These are phyloP conservation scores for Iphiclides podalirius DNA, from an alignment of 2,888 invertebrate species.

Conservation along the genomic window DNA sequence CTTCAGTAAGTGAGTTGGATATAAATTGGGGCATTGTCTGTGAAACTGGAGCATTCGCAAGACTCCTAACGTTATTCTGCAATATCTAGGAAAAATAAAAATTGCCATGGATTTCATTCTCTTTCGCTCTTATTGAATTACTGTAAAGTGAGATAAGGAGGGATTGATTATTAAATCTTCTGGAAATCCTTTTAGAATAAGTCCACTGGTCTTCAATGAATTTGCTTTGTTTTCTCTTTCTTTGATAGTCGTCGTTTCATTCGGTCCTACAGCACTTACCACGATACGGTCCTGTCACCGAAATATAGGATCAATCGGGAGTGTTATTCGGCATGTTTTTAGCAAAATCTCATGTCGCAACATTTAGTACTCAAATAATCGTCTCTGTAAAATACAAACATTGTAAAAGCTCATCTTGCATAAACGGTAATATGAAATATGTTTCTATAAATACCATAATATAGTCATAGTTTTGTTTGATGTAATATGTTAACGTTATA, in stretches of 20 bases:
- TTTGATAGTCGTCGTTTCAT: slow-evolving; percentile 54
- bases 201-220: slow-evolving; percentile 69
- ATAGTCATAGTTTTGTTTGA: too few species aligned
- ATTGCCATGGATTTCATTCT: slow-evolving; percentile 36
- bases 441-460: too few species aligned
- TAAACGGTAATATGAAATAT: too few species aligned
- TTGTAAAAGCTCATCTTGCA: too few species aligned
- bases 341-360: slow-evolving; percentile 19
- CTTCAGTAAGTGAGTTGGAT: slow-evolving; percentile 77
- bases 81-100: slow-evolving; percentile 49
- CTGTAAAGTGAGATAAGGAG: slow-evolving; percentile 42
- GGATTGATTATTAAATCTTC: slow-evolving; percentile 57
- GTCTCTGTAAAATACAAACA: too few species aligned
- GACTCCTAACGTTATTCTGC: slow-evolving; percentile 64
- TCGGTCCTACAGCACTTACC: slow-evolving; percentile 58
- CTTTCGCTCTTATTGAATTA: slow-evolving; percentile 35
- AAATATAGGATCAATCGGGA: slow-evolving; percentile 71
- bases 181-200: slow-evolving; percentile 58
- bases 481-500: too few species aligned
- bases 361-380: too few species aligned
- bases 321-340: slow-evolving; percentile 53
- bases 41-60: slow-evolving; percentile 73
- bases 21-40: slow-evolving; percentile 80
- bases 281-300: slow-evolving; percentile 59
- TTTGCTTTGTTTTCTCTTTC: slow-evolving; percentile 67